A percentile compares a stretch with the other conserved stretches of the same genome.
Evolutionary conservation across 2,113 vertebrate genomes (phyloP).

Genomic region (Willisornis vidua): DNA sequence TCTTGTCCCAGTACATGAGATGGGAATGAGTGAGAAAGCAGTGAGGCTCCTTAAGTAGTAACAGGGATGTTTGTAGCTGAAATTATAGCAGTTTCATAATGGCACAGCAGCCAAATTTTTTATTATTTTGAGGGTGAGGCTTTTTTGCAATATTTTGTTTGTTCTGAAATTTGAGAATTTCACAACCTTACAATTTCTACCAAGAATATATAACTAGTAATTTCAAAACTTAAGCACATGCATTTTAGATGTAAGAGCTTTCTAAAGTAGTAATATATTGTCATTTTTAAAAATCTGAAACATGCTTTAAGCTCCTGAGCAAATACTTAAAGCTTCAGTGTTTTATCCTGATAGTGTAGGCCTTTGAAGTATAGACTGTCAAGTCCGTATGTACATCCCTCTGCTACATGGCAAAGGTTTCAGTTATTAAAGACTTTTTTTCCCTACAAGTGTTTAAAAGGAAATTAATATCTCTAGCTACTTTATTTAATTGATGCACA

Average conservation of each 20-base stretch:
- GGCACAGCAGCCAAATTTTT: not conserved
- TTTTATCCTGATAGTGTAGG: not conserved
- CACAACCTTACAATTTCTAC: not conserved
- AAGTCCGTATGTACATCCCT: not conserved
- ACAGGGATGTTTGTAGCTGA: not conserved
- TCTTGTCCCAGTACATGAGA: not conserved
- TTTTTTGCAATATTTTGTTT: not conserved
- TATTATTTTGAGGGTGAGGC: not conserved
- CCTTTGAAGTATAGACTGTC: not conserved
- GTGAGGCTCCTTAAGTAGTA: not conserved
- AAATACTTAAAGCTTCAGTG: not conserved
- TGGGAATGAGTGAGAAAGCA: not conserved
- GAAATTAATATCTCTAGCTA: not conserved
- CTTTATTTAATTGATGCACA: not conserved
- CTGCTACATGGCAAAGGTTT: not conserved
- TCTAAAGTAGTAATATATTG: not conserved
- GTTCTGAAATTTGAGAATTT: not conserved
- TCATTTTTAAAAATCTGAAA: not conserved
- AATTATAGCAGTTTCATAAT: not conserved
- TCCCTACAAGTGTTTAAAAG: not conserved
- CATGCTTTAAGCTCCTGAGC: not conserved
- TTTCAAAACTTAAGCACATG: not conserved
- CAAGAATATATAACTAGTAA: not conserved
- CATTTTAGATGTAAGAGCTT: not conserved
- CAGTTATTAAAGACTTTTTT: not conserved